Evolutionary conservation across 2,113 vertebrate genomes (phyloP), one percentile per base, ranked within the genome.

Genomic region (Micromys minutus): DNA sequence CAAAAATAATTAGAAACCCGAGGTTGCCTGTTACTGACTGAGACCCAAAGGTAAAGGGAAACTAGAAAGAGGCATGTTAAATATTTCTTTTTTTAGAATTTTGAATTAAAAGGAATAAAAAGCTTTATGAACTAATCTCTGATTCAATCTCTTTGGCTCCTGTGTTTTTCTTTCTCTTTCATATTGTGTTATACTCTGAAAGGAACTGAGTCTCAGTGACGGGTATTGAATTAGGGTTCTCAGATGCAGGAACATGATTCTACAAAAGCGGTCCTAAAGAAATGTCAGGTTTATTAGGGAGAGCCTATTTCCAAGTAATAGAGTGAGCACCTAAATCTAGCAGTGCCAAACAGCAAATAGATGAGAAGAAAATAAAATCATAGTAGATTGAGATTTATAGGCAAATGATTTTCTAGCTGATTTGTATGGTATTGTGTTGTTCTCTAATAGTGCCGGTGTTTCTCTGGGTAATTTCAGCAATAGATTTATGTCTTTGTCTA

Each of bases 291-390:
- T 97, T 96, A 97, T 97, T 97, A 97, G 75, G 71, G 75, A 2
- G 59, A 96, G 22, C 76, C 92, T 95, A 97, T 97, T 97, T 94
- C 88, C 94, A 96, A 96, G 94, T 97, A 97, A 97, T 96, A 96
- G 95, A 94, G 55, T 81, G 83, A 95, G 88, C 96, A 90, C 95
- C 97, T 94, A 97, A 96, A 94, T 92, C 92, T 88, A 92, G 61
- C 22, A 94, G 72, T 88, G 65, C 39, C 95, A 97, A 93, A 92
- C 34, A 96, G 90, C 80, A 94, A 94, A 93, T 47, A 92, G 81
- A 96, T 55, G 96, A 87, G 72, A 85, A 89, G 90, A 96, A 96
- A 97, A 97, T 97, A 96, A 97, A 97, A 95, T 90, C 11, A 74
- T 76, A 71, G 81, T 74, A 96, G 94, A 97, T 96, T 97, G 95